Evolutionary conservation across 2,113 vertebrate genomes (phyloP).

Genomic region (Ascaphus truei): DNA sequence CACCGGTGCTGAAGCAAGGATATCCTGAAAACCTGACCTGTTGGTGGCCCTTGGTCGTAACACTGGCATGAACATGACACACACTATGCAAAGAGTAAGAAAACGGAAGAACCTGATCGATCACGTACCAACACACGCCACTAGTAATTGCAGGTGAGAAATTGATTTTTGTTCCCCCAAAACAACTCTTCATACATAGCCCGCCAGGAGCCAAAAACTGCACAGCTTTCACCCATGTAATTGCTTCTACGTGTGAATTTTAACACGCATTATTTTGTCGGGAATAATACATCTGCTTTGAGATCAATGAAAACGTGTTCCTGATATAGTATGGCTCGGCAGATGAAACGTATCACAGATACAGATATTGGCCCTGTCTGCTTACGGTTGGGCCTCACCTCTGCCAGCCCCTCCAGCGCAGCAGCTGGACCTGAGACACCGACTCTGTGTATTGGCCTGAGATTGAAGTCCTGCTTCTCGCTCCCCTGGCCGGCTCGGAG

Average conservation of each 20-base stretch:
- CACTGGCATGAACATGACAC: too few relatives aligned
- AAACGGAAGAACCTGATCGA: too few relatives aligned
- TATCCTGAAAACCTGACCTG: too few relatives aligned
- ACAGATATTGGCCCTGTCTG: background rate
- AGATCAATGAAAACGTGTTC: background rate
- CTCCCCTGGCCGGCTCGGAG: background rate
- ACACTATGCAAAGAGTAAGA: too few relatives aligned
- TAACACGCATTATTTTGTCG: background rate
- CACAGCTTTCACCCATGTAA: conserved; percentile 14
- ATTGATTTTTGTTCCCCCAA: too few relatives aligned
- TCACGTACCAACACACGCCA: too few relatives aligned
- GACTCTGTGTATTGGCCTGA: background rate
- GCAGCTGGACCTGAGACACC: background rate
- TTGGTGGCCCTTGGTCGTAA: too few relatives aligned
- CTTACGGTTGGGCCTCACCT: background rate
- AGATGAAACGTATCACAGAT: background rate
- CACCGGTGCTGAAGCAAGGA: too few relatives aligned
- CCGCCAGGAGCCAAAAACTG: background rate
- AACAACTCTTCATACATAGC: conserved; percentile 2
- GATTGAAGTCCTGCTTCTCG: background rate
- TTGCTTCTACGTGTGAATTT: conserved; percentile 7
- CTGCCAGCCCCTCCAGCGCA: too few relatives aligned
- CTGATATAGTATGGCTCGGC: background rate
- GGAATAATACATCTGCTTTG: background rate
- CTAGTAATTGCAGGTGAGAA: too few relatives aligned